Percentiles rank a stretch among this genome's conserved stretches.
Evolutionary conservation across 2,888 invertebrate species (phyloP).

Genomic region (Volucella bombylans): DNA sequence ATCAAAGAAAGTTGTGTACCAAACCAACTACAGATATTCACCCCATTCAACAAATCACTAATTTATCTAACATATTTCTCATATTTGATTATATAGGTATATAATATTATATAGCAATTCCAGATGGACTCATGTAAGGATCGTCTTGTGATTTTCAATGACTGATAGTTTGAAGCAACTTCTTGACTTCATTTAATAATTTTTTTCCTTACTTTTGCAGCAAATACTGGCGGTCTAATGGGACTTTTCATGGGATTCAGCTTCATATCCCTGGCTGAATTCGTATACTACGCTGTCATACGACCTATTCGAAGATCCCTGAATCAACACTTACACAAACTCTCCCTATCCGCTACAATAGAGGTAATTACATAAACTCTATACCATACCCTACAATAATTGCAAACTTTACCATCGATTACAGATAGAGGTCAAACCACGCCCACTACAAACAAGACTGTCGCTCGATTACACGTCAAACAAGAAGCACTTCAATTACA

Average conservation of each 20-base stretch:
- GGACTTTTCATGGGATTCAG: constrained; percentile 93
- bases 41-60: too few species aligned
- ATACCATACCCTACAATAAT: background rate
- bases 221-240: constrained; percentile 90
- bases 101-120: too few species aligned
- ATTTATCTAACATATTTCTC: too few species aligned
- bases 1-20: too few species aligned
- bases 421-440: constrained; percentile 37
- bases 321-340: background rate
- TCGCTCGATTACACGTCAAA: constrained; percentile 62
- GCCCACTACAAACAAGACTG: constrained; percentile 54
- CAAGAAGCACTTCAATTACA: constrained; percentile 53
- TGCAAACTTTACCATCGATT: constrained; percentile 43
- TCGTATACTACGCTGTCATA: constrained; percentile 87
- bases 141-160: too few species aligned
- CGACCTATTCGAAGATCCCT: constrained; percentile 82
- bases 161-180: too few species aligned
- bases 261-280: constrained; percentile 89
- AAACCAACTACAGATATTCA: too few species aligned
- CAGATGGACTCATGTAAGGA: too few species aligned
- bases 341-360: background rate
- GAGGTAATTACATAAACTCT: constrained; percentile 30
- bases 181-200: too few species aligned
- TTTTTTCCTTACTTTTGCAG: constrained; percentile 83
- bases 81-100: too few species aligned